Conservation (phyloP, 2,888 invertebrate genomes). For the Eristalinus sepulchralis region DNA sequence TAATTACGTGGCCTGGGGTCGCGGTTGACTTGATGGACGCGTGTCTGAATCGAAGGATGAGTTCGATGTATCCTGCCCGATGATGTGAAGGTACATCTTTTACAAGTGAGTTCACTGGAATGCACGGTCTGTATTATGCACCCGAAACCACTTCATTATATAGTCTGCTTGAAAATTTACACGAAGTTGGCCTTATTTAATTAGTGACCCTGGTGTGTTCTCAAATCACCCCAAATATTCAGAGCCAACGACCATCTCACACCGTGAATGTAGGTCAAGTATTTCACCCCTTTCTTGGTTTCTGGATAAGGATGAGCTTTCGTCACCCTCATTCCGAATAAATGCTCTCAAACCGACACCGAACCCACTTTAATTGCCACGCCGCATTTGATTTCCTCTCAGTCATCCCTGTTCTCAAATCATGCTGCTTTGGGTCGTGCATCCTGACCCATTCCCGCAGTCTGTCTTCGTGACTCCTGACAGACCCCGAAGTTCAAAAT, state of each 20-base stretch:
- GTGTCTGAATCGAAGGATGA: neutral
- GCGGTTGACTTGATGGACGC: neutral
- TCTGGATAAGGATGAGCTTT: too few species aligned
- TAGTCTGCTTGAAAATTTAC: too few species aligned
- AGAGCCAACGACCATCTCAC: too few species aligned
- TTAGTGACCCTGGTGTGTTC: too few species aligned
- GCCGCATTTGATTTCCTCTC: neutral
- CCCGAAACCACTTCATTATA: too few species aligned
- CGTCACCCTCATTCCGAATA: too few species aligned
- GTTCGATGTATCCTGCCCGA: neutral
- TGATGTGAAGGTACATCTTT: neutral
- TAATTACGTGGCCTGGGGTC: constrained; percentile 13
- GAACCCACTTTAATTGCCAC: neutral
- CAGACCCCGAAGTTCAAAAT: constrained; percentile 8
- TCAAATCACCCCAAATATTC: too few species aligned
- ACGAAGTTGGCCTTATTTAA: too few species aligned
- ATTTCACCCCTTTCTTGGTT: too few species aligned
- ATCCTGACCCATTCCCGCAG: neutral
- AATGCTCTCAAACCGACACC: neutral
- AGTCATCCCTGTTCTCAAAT: neutral
- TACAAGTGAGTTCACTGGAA: neutral
- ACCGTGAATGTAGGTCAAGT: too few species aligned
- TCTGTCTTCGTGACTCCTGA: neutral
- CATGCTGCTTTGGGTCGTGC: neutral
- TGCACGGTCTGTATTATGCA: too few species aligned